phyloP scores from a whole-genome alignment of 2,113 vertebrate genomes.

The Phoxinus phoxinus region DNA sequence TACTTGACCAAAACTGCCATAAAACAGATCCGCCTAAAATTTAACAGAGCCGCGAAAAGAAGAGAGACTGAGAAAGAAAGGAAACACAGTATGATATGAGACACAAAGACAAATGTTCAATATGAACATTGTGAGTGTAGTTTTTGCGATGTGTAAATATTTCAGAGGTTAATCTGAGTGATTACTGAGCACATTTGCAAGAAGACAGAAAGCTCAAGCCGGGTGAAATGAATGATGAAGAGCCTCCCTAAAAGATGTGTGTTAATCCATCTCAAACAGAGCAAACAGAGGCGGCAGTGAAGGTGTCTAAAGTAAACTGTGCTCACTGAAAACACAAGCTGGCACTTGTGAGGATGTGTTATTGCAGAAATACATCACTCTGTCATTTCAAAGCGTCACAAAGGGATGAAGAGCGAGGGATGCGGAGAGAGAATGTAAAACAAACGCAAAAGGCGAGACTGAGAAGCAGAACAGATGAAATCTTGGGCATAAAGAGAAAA shows the following conservation, averaged over 20 bases:
- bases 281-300: neutral
- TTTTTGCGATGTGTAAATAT: conserved; percentile 51
- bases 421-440: conserved; percentile 21
- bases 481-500: neutral
- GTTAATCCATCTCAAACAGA: conserved; percentile 17
- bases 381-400: conserved; percentile 5
- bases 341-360: conserved; percentile 27
- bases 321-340: conserved; percentile 28
- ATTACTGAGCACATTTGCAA: conserved; percentile 43
- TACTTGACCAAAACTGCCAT: conserved; percentile 55
- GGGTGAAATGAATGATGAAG: conserved; percentile 27
- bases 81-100: conserved; percentile 21
- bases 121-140: neutral
- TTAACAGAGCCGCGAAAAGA: neutral
- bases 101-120: conserved; percentile 34
- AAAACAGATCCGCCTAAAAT: conserved; percentile 51
- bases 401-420: conserved; percentile 21
- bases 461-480: neutral
- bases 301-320: conserved; percentile 25
- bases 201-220: conserved; percentile 38
- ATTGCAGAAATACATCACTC: conserved; percentile 38
- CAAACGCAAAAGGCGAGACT: neutral
- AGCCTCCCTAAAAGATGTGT: conserved; percentile 23
- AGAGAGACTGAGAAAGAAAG: conserved; percentile 34
- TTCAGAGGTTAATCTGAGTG: conserved; percentile 55